These are phyloP conservation scores for Drosophila punjabiensis DNA, from an alignment of 1,140 invertebrate genomes.

Conservation along the genomic window DNA sequence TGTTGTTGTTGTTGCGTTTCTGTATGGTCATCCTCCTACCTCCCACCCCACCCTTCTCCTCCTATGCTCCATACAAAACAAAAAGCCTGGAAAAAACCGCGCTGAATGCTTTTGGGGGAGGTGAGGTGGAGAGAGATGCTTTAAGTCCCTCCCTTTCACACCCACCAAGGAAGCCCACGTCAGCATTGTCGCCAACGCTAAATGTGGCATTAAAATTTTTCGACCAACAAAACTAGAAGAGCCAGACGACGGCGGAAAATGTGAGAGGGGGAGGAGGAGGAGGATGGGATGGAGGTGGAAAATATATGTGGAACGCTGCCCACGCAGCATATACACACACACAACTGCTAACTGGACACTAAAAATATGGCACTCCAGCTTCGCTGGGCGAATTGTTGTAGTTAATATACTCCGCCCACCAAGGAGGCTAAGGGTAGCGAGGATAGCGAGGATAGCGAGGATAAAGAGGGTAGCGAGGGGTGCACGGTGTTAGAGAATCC, in stretches of 20 bases:
- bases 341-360: constrained; percentile 68
- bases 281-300: neutral
- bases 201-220: constrained; percentile 82
- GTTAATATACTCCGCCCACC: constrained; percentile 27
- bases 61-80: constrained; percentile 16
- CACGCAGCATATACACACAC: constrained; percentile 8
- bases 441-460: constrained; percentile 28
- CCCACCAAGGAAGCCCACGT: constrained; percentile 1
- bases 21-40: constrained; percentile 9
- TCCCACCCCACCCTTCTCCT: neutral
- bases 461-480: constrained; percentile 20
- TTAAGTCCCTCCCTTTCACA: constrained; percentile 25
- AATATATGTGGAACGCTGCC: constrained; percentile 5
- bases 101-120: constrained; percentile 25
- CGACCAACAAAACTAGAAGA: constrained; percentile 52
- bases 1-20: constrained; percentile 31
- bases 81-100: constrained; percentile 11
- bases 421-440: neutral
- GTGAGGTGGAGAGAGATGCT: neutral
- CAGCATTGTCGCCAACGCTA: constrained; percentile 68
- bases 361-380: constrained; percentile 66
- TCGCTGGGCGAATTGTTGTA: constrained; percentile 40
- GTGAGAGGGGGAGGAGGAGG: neutral
- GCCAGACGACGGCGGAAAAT: constrained; percentile 1
- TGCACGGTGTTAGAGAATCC: neutral